Conservation (phyloP, 2,113 vertebrate genomes). For the Hyla sarda region DNA sequence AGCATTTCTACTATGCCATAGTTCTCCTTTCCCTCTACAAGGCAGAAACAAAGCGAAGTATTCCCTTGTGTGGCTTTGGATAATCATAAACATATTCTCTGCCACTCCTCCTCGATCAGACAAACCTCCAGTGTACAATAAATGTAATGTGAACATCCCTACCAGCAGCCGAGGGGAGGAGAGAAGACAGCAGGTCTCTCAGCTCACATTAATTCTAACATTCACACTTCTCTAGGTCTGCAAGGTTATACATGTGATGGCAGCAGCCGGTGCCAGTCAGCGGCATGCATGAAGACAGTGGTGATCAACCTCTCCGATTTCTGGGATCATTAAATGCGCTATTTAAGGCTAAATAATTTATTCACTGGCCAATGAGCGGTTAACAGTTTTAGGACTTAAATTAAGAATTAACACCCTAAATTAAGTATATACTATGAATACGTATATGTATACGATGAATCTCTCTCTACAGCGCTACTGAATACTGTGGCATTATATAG, state of each 20-base stretch:
- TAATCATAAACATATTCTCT: slow-evolving; percentile 55
- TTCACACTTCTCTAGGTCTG: slow-evolving; percentile 41
- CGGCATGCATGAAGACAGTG: background rate
- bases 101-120: slow-evolving; percentile 45
- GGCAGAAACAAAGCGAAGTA: slow-evolving; percentile 11
- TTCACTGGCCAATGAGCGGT: background rate
- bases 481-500: background rate
- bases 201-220: slow-evolving; percentile 36
- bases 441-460: too few species aligned
- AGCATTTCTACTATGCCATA: background rate
- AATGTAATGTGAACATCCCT: slow-evolving; percentile 53
- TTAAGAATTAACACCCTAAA: too few species aligned
- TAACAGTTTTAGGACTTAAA: too few species aligned
- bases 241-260: slow-evolving; percentile 34
- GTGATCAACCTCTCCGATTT: background rate
- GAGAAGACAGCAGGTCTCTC: background rate
- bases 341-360: background rate
- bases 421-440: too few species aligned
- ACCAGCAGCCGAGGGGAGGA: slow-evolving; percentile 45
- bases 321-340: background rate
- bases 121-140: slow-evolving; percentile 44
- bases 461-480: background rate
- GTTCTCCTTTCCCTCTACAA: background rate
- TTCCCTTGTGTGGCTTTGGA: slow-evolving; percentile 42
- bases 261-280: slow-evolving; percentile 14